phyloP scores from a whole-genome alignment of 2,888 invertebrate species.

The Rhagophthalmus giganteus region DNA sequence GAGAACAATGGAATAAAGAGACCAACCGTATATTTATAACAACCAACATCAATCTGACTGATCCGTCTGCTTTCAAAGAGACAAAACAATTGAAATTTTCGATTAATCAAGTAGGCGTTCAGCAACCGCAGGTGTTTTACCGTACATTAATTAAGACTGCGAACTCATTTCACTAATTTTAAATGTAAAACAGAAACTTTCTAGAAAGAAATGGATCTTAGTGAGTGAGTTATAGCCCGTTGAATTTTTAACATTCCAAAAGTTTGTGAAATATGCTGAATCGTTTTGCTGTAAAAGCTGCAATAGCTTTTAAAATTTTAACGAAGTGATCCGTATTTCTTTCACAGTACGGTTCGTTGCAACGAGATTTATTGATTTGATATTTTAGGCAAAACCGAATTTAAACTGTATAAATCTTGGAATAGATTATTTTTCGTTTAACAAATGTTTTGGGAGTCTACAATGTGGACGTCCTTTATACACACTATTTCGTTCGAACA shows the following conservation, averaged over 20 bases:
- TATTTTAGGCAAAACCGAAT: slow-evolving; percentile 9
- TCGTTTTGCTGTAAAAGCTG: slow-evolving; percentile 16
- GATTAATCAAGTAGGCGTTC: slow-evolving; percentile 34
- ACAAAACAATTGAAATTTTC: slow-evolving; percentile 30
- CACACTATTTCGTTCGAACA: no score
- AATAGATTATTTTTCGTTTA: no score
- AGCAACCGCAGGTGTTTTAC: slow-evolving; percentile 39
- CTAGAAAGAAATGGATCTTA: slow-evolving; percentile 27
- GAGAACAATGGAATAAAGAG: slow-evolving; percentile 19
- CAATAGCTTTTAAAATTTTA: slow-evolving; percentile 22
- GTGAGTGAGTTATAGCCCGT: slow-evolving; percentile 16
- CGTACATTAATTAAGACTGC: slow-evolving; percentile 38
- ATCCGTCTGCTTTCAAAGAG: slow-evolving; percentile 26
- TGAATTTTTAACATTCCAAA: slow-evolving; percentile 21
- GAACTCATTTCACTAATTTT: slow-evolving; percentile 37
- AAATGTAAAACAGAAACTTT: slow-evolving; percentile 28
- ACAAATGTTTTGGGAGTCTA: no score
- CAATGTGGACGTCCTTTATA: no score
- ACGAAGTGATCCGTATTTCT: slow-evolving; percentile 18
- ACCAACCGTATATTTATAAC: slow-evolving; percentile 19
- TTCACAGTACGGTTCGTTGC: slow-evolving; percentile 14
- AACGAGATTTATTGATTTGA: slow-evolving; percentile 15
- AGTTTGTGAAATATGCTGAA: slow-evolving; percentile 22
- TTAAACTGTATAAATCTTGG: not conserved
- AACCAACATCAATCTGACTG: slow-evolving; percentile 24